Conservation (phyloP, 2,888 invertebrate genomes). For the Lydus trimaculatus region DNA sequence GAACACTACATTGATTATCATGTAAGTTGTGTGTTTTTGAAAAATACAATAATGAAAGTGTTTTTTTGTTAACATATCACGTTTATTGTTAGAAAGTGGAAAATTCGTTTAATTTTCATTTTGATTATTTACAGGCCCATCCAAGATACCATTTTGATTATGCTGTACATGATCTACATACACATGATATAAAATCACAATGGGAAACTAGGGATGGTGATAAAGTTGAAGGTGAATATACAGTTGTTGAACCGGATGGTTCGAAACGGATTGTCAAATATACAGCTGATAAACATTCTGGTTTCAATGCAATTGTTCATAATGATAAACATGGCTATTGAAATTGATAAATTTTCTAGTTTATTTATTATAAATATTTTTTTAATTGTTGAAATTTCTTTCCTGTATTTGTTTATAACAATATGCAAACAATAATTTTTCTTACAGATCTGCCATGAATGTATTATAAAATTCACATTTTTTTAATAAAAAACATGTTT, state of each 20-base stretch:
- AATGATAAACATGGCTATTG: constrained; percentile 49
- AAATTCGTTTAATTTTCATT: background rate
- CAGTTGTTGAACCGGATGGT: constrained; percentile 57
- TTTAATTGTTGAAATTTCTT: constrained; percentile 21
- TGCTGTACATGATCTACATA: constrained; percentile 61
- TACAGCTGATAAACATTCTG: constrained; percentile 57
- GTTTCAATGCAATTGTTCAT: constrained; percentile 57
- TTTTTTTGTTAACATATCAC: constrained; percentile 10
- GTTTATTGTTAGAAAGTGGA: constrained; percentile 21
- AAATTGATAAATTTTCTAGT: constrained; percentile 8
- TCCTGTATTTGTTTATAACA: constrained; percentile 25
- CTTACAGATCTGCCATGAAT: background rate
- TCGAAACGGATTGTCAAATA: constrained; percentile 56
- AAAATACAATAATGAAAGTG: background rate
- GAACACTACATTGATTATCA: constrained; percentile 54
- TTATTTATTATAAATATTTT: constrained; percentile 27
- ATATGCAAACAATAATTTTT: background rate
- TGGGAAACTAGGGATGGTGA: constrained; percentile 61
- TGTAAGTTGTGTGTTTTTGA: constrained; percentile 45
- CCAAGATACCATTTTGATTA: constrained; percentile 61
- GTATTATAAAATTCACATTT: background rate
- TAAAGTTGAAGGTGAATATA: constrained; percentile 60
- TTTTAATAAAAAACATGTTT: background rate
- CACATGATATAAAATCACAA: constrained; percentile 61
- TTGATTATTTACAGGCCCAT: constrained; percentile 50